Base-by-base conservation (phyloP, 2,888 invertebrate species). In the Noctua comes region DNA sequence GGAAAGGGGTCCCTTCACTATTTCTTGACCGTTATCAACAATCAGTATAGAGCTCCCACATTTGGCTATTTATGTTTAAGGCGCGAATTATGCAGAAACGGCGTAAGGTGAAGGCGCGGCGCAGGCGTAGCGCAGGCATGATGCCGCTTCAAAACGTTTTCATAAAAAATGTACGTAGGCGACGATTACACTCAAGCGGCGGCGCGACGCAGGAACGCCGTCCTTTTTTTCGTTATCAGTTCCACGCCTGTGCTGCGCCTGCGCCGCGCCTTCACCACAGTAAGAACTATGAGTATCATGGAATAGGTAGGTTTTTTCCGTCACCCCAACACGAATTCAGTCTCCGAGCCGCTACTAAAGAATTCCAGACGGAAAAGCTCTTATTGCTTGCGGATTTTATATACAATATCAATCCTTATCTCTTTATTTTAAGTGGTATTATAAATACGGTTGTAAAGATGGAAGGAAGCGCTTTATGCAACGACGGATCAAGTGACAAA, bases 391-490 rank as follows among this genome's bases (percentile, higher is more conserved):
- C 31, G 2, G 8, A 51, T 24, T 21, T 51, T 48, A 18, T 51
- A 21, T 8, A 51, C 62, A 71, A 54, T 66, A 80, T 31, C n/a
- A 31, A 7, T 27, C 27, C 21, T n/a, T 10, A 2, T 46, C 31
- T 59, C 76, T 48, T 57, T 24, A 64, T 36, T 77, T 77, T 3
- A 57, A 43, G 31, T 57, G 43, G 46, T 27, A 76, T 72, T 82
- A 75, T 57, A 40, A 24, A 40, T 16, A 27, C 18, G 70, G 36
- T 68, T 74, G 54, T 74, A 64, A 71, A 71, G 62, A 74, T 83
- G 70, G 74, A 24, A 6, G 64, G 0, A 24, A 24, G 0, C 0
- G 13, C 6, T 0, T 24, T 13, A 65, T 6, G 6, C 24, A 65
- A 36, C 11, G 40, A 65, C 11, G 65, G 13, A 40, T 40, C 21